A percentile compares a stretch with the other conserved stretches of the same genome.
Evolutionary conservation across 2,797 vertebrate genomes (phyloP).

Genomic region (Hozukius guyotensis): DNA sequence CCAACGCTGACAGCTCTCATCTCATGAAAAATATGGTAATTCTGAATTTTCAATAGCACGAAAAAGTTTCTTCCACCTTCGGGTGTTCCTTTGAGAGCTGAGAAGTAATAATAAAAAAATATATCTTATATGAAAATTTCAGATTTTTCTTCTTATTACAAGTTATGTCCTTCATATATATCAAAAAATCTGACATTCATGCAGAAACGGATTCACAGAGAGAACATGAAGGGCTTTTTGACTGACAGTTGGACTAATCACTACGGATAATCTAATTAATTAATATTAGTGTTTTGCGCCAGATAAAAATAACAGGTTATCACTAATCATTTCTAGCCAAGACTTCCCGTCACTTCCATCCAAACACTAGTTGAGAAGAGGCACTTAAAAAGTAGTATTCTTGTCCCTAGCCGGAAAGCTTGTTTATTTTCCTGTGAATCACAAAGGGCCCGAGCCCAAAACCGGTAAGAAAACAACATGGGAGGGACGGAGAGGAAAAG

Average conservation of each 20-base stretch:
- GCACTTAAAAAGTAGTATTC: conserved; percentile 58
- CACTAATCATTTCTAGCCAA: not conserved
- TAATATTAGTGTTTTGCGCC: not conserved
- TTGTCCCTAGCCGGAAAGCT: conserved; percentile 31
- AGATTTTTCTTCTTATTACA: not conserved
- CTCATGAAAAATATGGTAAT: conserved; percentile 7
- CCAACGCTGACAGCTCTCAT: conserved; percentile 5
- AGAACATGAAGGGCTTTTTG: not conserved
- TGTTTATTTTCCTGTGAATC: conserved; percentile 76
- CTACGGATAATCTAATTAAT: not conserved
- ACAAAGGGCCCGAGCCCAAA: conserved; percentile 69
- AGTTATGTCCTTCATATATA: not conserved
- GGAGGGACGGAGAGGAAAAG: conserved; percentile 67
- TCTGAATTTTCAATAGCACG: not conserved
- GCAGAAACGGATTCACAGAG: not conserved
- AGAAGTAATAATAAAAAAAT: not conserved
- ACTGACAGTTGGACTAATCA: not conserved
- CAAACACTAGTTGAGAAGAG: conserved; percentile 29
- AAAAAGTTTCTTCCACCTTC: not conserved
- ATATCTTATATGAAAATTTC: not conserved
- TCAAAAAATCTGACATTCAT: not conserved
- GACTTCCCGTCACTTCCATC: conserved; percentile 16
- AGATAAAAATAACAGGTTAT: not conserved
- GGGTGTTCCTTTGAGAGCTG: not conserved
- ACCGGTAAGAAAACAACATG: conserved; percentile 78